Percentiles rank a stretch among this genome's conserved stretches.
phyloP scores from a whole-genome alignment of 2,113 vertebrate species.

The Taurulus bubalis region DNA sequence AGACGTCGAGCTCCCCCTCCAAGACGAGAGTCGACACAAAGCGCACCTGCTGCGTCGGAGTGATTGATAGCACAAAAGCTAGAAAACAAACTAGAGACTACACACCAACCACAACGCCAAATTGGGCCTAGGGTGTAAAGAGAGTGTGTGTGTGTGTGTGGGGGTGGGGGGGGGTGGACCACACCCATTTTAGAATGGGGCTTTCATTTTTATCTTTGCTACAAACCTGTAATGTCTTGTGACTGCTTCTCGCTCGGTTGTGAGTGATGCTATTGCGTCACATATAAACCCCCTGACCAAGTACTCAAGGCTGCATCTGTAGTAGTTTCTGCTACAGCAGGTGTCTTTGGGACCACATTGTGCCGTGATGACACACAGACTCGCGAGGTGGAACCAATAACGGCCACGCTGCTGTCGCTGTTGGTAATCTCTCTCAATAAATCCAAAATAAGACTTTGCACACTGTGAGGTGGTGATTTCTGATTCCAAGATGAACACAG shows the following conservation, averaged over 20 bases:
- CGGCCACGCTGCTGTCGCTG: not conserved
- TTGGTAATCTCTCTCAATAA: not conserved
- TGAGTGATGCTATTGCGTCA: not conserved
- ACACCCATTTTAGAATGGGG: not conserved
- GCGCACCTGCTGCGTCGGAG: conserved; percentile 50
- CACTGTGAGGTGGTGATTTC: not conserved
- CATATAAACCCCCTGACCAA: too few relatives aligned
- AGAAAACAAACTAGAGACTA: conserved; percentile 1
- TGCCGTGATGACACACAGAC: not conserved
- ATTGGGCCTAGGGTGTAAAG: not conserved
- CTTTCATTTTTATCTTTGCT: not conserved
- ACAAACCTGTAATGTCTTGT: too few relatives aligned
- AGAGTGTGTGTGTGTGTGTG: too few relatives aligned
- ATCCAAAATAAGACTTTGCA: not conserved
- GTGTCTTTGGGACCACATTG: not conserved
- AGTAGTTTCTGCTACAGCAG: not conserved
- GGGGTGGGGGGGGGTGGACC: not conserved
- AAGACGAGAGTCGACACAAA: conserved; percentile 24
- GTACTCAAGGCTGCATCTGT: not conserved
- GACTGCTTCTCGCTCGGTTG: too few relatives aligned
- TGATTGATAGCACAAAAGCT: conserved; percentile 29
- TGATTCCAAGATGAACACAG: conserved; percentile 11
- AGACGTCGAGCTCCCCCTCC: conserved; percentile 9
- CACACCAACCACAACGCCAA: not conserved
- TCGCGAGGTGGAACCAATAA: not conserved